Percentiles rank a stretch among this genome's conserved stretches.
These are phyloP conservation scores for Rhimphoctona megacephalus DNA, from an alignment of 2,888 invertebrate species.

Conservation along the genomic window DNA sequence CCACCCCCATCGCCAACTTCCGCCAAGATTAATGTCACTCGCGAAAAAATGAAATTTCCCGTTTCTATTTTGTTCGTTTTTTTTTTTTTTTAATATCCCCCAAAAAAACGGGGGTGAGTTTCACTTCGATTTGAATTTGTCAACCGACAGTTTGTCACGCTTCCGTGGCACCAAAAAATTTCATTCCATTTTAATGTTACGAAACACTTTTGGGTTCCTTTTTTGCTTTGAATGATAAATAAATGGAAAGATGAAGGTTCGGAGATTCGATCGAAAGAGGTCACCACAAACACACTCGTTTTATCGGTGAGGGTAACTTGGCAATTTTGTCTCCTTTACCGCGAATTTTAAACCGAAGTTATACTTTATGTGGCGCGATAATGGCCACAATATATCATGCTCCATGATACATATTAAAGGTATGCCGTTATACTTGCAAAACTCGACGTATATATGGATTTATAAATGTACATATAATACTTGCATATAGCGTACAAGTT, in stretches of 20 bases:
- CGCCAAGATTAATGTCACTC: slow-evolving; percentile 2
- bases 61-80: background rate
- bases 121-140: slow-evolving; percentile 11
- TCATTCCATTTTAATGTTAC: background rate
- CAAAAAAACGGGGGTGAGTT: background rate
- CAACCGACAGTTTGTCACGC: background rate
- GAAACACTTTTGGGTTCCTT: background rate
- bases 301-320: slow-evolving; percentile 39
- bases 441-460: slow-evolving; percentile 34
- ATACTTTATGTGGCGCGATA: slow-evolving; percentile 67
- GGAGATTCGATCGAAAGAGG: slow-evolving; percentile 30
- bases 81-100: background rate
- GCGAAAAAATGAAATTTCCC: slow-evolving; percentile 4
- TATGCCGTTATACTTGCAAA: slow-evolving; percentile 46
- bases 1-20: background rate
- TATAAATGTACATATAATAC: slow-evolving; percentile 36
- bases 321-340: slow-evolving; percentile 52
- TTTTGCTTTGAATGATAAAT: background rate
- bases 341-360: slow-evolving; percentile 63
- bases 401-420: slow-evolving; percentile 63
- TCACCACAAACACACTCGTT: slow-evolving; percentile 13
- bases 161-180: background rate
- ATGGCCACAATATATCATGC: slow-evolving; percentile 69
- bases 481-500: slow-evolving; percentile 53
- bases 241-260: slow-evolving; percentile 9